phyloP scores from a whole-genome alignment of 1,140 invertebrate genomes.

The Polypedilum pembai region DNA sequence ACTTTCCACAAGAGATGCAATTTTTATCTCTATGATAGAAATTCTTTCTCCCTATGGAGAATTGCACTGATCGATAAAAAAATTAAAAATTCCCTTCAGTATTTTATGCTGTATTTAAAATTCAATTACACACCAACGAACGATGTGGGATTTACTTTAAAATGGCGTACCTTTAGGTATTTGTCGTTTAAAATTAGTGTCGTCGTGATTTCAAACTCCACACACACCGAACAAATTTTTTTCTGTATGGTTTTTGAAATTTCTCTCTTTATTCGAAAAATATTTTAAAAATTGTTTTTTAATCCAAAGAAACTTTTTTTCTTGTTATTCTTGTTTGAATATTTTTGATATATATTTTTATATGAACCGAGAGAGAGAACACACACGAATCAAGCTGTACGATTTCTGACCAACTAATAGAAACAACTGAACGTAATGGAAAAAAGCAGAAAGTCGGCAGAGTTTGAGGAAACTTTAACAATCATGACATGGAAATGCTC shows the following conservation, averaged over 20 bases:
- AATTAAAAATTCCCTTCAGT: too few relatives aligned
- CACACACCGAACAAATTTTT: neutral
- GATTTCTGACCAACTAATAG: conserved; percentile 26
- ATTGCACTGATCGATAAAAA: too few relatives aligned
- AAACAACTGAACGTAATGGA: conserved; percentile 20
- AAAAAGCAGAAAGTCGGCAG: neutral
- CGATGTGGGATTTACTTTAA: too few relatives aligned
- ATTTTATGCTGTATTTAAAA: neutral
- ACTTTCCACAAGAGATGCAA: neutral
- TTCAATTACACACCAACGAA: neutral
- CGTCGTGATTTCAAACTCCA: too few relatives aligned
- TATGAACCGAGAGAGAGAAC: conserved; percentile 3
- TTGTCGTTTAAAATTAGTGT: too few relatives aligned
- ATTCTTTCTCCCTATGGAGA: too few relatives aligned
- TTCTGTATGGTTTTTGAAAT: neutral
- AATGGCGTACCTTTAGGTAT: too few relatives aligned
- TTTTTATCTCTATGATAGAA: neutral
- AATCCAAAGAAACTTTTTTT: neutral
- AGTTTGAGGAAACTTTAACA: conserved; percentile 21
- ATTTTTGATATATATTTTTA: neutral
- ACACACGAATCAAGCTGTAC: conserved; percentile 25
- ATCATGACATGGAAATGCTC: conserved; percentile 16
- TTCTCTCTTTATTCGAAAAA: neutral
- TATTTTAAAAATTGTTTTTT: neutral
- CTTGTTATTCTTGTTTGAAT: neutral